Percentiles rank a stretch among this genome's conserved stretches.
Evolutionary conservation across 2,113 vertebrate species (phyloP).

Genomic region (Typhlomys cinereus): DNA sequence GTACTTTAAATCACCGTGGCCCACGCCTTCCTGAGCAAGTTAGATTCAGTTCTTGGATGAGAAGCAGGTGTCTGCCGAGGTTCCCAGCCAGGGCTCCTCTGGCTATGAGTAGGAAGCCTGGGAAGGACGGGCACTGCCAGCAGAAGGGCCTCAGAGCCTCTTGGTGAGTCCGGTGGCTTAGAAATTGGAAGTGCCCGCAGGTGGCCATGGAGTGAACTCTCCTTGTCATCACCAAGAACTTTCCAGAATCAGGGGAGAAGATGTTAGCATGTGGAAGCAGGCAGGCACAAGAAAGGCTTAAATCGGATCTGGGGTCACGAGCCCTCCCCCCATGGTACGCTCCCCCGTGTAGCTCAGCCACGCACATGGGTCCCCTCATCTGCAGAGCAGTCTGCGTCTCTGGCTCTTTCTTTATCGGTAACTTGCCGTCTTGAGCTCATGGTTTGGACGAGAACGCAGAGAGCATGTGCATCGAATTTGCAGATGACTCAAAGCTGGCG

Average conservation of each 20-base stretch:
- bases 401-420: slow-evolving; percentile 64
- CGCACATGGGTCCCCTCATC: not conserved
- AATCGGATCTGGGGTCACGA: not conserved
- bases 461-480: slow-evolving; percentile 69
- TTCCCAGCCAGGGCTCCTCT: not conserved
- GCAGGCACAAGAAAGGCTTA: not conserved
- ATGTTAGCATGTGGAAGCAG: rapidly evolving
- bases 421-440: slow-evolving; percentile 39
- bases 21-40: not conserved
- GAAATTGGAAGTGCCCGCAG: not conserved
- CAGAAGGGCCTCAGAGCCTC: slow-evolving; percentile 7
- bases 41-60: slow-evolving; percentile 51
- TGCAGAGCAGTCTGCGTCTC: not conserved
- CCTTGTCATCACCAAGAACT: slow-evolving; percentile 34
- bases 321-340: not conserved
- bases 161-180: not conserved
- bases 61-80: slow-evolving; percentile 48
- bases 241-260: not conserved
- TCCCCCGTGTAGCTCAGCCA: not conserved
- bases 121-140: not conserved
- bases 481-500: slow-evolving; percentile 74
- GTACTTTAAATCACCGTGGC: not conserved
- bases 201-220: not conserved
- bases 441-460: slow-evolving; percentile 62
- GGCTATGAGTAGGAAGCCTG: not conserved